Evolutionary conservation across 64 coral and sea anemone genomes (phyloP).

Genomic region (Hydrozoanthus tunicans): DNA sequence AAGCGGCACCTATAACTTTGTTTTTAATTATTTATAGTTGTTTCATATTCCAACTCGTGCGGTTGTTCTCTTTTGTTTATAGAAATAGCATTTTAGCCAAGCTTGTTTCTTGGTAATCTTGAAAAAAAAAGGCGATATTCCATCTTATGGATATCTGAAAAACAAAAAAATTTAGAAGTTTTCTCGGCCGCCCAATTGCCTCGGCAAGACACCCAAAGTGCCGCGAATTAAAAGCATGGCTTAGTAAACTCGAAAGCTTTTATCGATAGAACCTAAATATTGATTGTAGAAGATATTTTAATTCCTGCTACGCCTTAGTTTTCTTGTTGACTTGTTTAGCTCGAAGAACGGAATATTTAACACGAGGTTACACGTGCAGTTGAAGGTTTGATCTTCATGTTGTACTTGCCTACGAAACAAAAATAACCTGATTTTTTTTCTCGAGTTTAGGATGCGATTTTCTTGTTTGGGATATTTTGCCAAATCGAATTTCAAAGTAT

Average conservation of each 20-base stretch:
- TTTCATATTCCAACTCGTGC: not conserved
- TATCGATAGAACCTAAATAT: not conserved
- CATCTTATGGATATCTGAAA: too few species aligned
- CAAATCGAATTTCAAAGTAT: too few species aligned
- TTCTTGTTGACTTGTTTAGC: not conserved
- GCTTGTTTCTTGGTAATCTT: too few species aligned
- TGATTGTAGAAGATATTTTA: too few species aligned
- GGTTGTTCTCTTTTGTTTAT: not conserved
- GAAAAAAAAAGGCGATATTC: too few species aligned
- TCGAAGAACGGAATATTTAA: too few species aligned
- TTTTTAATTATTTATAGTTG: constrained; percentile 50
- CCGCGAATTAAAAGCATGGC: not conserved
- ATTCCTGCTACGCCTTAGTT: not conserved
- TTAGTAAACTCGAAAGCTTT: not conserved
- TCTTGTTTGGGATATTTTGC: too few species aligned
- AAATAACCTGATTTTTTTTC: not conserved
- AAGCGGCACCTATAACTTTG: constrained; percentile 8
- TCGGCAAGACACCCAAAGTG: not conserved
- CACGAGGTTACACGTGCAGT: too few species aligned
- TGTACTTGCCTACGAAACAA: constrained; percentile 27
- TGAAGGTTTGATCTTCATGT: not conserved
- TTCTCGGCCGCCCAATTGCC: not conserved
- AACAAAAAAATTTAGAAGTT: not conserved
- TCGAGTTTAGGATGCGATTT: too few species aligned
- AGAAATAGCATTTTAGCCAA: too few species aligned